phyloP scores from a whole-genome alignment of 2,797 vertebrate genomes.

The Merluccius polli region DNA sequence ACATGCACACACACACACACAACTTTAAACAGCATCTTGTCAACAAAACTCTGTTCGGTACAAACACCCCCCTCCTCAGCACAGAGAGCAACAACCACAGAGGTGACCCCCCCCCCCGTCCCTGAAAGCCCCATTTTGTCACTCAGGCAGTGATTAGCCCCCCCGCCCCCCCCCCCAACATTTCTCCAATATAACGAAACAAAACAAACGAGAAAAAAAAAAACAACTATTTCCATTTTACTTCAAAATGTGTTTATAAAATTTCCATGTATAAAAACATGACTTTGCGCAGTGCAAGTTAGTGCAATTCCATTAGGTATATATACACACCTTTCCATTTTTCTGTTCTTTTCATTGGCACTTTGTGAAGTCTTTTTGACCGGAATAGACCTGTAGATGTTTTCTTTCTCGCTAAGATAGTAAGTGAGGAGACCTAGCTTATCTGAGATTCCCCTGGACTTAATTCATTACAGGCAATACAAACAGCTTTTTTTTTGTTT shows the following conservation, averaged over 20 bases:
- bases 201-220: slow-evolving; percentile 21
- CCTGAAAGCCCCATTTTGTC: slow-evolving; percentile 60
- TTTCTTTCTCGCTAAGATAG: not conserved
- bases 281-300: slow-evolving; percentile 74
- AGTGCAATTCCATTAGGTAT: slow-evolving; percentile 75
- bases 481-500: not conserved
- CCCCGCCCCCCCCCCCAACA: slow-evolving; percentile 7
- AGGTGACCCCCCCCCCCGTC: slow-evolving; percentile 36
- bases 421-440: slow-evolving; percentile 42
- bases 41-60: too few species aligned
- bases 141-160: slow-evolving; percentile 58
- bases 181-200: slow-evolving; percentile 2
- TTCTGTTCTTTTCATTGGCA: slow-evolving; percentile 77
- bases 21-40: too few species aligned
- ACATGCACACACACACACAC: not conserved
- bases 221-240: slow-evolving; percentile 44
- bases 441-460: slow-evolving; percentile 53
- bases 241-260: slow-evolving; percentile 70
- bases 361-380: slow-evolving; percentile 77
- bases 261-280: slow-evolving; percentile 71
- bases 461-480: slow-evolving; percentile 34
- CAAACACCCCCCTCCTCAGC: not conserved
- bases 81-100: slow-evolving; percentile 12
- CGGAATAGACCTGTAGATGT: slow-evolving; percentile 40
- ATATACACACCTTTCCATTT: slow-evolving; percentile 35